Evolutionary conservation across 2,888 invertebrate species (phyloP).

Genomic region (Parnassius glacialis): DNA sequence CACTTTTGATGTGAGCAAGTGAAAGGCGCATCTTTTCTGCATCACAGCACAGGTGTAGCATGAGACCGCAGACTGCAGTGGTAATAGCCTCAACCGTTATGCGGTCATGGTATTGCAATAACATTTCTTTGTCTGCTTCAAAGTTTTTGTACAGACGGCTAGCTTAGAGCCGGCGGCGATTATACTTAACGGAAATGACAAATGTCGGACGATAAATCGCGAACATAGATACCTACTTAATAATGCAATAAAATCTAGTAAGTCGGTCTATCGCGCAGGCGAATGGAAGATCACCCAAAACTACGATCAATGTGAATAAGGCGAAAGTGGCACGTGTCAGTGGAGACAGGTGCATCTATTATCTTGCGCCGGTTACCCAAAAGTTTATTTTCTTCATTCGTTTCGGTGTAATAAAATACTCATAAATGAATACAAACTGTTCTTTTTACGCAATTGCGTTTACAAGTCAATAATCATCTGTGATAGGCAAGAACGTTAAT

Average conservation of each 20-base stretch:
- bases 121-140: slow-evolving; percentile 36
- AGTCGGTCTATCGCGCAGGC: slow-evolving; percentile 13
- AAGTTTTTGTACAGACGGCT: slow-evolving; percentile 32
- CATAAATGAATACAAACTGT: slow-evolving; percentile 1
- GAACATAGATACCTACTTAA: not conserved
- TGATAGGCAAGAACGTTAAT: not conserved
- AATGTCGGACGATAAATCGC: slow-evolving; percentile 24
- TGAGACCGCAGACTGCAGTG: slow-evolving; percentile 28
- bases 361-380: not conserved
- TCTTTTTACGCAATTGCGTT: not conserved
- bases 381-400: slow-evolving; percentile 9
- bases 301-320: slow-evolving; percentile 20
- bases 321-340: slow-evolving; percentile 26
- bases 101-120: slow-evolving; percentile 40
- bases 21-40: slow-evolving; percentile 73
- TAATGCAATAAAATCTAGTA: slow-evolving; percentile 14
- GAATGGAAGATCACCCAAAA: slow-evolving; percentile 23
- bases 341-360: slow-evolving; percentile 21
- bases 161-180: slow-evolving; percentile 22
- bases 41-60: slow-evolving; percentile 52
- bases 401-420: not conserved
- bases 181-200: not conserved
- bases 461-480: slow-evolving; percentile 3
- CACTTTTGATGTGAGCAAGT: slow-evolving; percentile 74
- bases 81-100: slow-evolving; percentile 41